Evolutionary conservation across 2,113 vertebrate species (phyloP).

Genomic region (Prochilodus magdalenae): DNA sequence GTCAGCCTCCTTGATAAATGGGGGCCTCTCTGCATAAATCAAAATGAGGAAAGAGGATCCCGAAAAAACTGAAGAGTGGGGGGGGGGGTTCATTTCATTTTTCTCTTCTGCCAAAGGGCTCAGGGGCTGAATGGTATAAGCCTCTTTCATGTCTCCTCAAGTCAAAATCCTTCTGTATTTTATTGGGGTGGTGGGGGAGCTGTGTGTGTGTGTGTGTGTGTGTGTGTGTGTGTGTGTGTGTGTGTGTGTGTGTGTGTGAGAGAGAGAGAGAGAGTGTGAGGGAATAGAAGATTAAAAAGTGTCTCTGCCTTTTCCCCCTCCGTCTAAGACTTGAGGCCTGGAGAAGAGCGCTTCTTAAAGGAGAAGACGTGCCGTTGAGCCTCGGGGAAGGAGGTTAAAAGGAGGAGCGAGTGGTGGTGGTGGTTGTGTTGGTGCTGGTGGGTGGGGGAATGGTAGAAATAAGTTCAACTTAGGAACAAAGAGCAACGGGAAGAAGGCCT

Average conservation of each 20-base stretch:
- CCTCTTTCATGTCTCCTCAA: constrained; percentile 84
- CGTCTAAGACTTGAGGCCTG: constrained; percentile 55
- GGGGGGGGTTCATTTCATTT: constrained; percentile 65
- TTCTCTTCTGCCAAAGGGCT: constrained; percentile 72
- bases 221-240: constrained; percentile 3
- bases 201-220: too few species aligned
- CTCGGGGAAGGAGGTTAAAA: constrained; percentile 46
- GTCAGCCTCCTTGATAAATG: constrained; percentile 84
- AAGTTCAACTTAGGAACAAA: constrained; percentile 50
- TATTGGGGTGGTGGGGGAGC: constrained; percentile 68
- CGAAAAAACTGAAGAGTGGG: constrained; percentile 70
- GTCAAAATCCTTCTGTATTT: constrained; percentile 83
- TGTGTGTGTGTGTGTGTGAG: too few species aligned
- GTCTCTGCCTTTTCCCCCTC: constrained; percentile 72
- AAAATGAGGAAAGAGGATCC: constrained; percentile 74
- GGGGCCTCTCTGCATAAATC: constrained; percentile 81
- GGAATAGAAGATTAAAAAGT: constrained; percentile 75
- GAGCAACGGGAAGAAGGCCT: constrained; percentile 24
- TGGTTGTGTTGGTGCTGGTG: too few species aligned
- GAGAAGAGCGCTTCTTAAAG: constrained; percentile 58
- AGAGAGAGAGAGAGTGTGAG: constrained; percentile 58
- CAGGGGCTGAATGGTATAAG: constrained; percentile 80
- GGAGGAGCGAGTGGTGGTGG: neutral
- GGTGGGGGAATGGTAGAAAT: neutral
- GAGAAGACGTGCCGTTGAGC: constrained; percentile 31